Percentiles rank a stretch among this genome's conserved stretches.
Evolutionary conservation across 2,113 vertebrate genomes (phyloP).

Genomic region (Laticauda colubrina): DNA sequence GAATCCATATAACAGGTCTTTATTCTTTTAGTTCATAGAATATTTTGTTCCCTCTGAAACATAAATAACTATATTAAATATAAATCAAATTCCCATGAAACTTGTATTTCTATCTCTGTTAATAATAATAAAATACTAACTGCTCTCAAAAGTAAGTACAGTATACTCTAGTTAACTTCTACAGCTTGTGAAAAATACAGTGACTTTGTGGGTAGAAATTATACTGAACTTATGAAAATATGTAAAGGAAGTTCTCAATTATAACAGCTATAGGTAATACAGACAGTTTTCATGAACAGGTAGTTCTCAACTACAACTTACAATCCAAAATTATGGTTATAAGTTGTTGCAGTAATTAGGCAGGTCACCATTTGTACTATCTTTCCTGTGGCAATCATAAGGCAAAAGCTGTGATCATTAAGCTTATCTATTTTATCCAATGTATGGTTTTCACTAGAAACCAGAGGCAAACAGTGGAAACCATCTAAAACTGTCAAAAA

Average conservation of each 20-base stretch:
- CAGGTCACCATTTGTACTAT: not conserved
- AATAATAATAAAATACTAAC: not conserved
- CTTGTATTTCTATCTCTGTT: not conserved
- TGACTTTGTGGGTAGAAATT: not conserved
- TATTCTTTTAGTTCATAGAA: not conserved
- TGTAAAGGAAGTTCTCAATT: not conserved
- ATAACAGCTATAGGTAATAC: not conserved
- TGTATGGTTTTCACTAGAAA: not conserved
- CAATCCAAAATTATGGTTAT: not conserved
- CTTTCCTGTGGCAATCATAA: not conserved
- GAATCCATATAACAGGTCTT: slow-evolving; percentile 15
- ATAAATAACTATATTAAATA: slow-evolving; percentile 8
- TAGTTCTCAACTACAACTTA: not conserved
- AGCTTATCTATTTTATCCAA: not conserved
- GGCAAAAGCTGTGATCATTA: not conserved
- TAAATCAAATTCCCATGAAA: not conserved
- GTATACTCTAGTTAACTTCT: not conserved
- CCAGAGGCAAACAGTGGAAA: not conserved
- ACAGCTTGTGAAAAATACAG: not conserved
- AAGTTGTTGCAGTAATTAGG: not conserved
- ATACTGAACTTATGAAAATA: not conserved
- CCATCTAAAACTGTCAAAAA: not conserved
- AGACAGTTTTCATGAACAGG: not conserved
- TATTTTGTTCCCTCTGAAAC: slow-evolving; percentile 34
- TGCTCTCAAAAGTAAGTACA: not conserved